phyloP scores from a whole-genome alignment of 2,797 vertebrate species.

The Spinus olivaceus region DNA sequence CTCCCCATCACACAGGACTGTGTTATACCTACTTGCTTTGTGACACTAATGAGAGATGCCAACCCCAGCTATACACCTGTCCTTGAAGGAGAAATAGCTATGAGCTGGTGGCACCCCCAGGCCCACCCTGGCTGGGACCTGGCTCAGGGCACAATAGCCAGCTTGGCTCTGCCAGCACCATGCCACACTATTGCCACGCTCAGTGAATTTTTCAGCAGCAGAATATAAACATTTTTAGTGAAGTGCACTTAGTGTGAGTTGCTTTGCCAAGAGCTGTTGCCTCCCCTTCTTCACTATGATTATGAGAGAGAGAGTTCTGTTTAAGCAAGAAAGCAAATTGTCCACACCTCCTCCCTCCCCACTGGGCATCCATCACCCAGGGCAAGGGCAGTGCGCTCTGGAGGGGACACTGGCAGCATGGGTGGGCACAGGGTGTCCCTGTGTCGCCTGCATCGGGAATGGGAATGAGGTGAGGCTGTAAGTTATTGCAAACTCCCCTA shows the following conservation, averaged over 20 bases:
- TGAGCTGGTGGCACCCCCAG: not conserved
- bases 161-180: not conserved
- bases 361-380: not conserved
- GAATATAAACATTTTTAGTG: slow-evolving; percentile 48
- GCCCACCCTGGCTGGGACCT: not conserved
- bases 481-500: not conserved
- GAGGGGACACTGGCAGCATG: not conserved
- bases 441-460: not conserved
- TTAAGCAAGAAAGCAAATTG: slow-evolving; percentile 18
- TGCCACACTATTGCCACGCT: rapidly evolving
- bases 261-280: slow-evolving; percentile 37
- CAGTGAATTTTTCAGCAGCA: not conserved
- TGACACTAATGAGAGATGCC: not conserved
- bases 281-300: not conserved
- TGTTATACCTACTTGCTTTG: not conserved
- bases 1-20: not conserved
- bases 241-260: slow-evolving; percentile 16
- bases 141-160: not conserved
- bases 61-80: not conserved
- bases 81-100: not conserved
- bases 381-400: not conserved
- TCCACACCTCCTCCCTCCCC: not conserved
- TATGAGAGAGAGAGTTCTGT: not conserved
- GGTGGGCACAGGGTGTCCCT: not conserved
- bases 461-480: not conserved